A percentile compares a stretch with the other conserved stretches of the same genome.
These are phyloP conservation scores for Falcaria lacertinaria DNA, from an alignment of 2,888 invertebrate genomes.

Conservation along the genomic window DNA sequence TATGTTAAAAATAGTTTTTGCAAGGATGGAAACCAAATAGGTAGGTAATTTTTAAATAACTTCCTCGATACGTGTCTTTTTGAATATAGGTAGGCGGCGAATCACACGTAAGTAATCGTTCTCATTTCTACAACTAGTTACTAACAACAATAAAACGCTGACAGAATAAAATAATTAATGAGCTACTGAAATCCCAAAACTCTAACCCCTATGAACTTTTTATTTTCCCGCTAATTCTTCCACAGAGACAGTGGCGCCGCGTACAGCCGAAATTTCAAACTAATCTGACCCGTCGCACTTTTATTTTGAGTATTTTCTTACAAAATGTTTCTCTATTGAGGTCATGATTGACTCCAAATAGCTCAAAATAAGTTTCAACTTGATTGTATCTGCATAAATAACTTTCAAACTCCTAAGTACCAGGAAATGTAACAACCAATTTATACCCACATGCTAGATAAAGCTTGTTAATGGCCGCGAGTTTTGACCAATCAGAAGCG, in stretches of 20 bases:
- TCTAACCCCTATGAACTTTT: constrained; percentile 25
- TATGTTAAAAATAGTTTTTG: no score
- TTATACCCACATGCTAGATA: constrained; percentile 61
- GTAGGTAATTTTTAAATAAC: no score
- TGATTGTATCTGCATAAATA: constrained; percentile 10
- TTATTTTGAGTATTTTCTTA: constrained; percentile 25
- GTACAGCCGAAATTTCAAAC: constrained; percentile 39
- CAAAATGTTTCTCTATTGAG: constrained; percentile 6
- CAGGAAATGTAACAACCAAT: constrained; percentile 26
- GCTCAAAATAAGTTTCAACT: constrained; percentile 37
- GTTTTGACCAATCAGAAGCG: constrained; percentile 56
- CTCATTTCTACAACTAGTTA: no score
- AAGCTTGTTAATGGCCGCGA: constrained; percentile 59
- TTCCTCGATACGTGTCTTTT: no score
- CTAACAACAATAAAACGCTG: no score
- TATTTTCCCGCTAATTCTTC: constrained; percentile 54
- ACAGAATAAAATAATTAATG: no score
- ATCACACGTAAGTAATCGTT: no score
- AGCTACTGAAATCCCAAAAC: neutral
- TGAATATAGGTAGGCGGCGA: no score
- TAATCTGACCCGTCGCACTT: constrained; percentile 36
- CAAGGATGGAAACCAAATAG: no score
- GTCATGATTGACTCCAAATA: constrained; percentile 1
- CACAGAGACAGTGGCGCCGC: constrained; percentile 31
- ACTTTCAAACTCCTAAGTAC: constrained; percentile 9